Base-by-base conservation (phyloP, 2,888 invertebrate species). In the Limnephilus marmoratus region DNA sequence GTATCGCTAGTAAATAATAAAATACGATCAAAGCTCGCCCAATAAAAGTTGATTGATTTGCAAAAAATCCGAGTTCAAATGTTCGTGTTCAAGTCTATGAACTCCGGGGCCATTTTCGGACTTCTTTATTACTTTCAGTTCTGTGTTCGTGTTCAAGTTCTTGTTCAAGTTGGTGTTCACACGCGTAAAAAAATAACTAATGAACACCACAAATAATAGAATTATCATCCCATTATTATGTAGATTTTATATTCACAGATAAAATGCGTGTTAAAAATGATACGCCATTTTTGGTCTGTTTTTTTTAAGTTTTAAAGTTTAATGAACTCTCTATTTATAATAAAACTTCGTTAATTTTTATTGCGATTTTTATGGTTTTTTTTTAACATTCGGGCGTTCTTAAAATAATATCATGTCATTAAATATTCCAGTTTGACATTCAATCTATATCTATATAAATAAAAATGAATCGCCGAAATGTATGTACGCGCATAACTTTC, bases 1-100 rank as follows among this genome's bases (percentile, higher is more conserved):
- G 31, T 31, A 31, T 81, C 18, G 81, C n/a, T 81, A 29, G 18
- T n/a, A 81, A 81, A 29, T 29, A 82, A 82, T 82, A 82, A 31
- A 49, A 15, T 49, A 49, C 12, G 53, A 18, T 18, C 18, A 45
- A 18, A 53, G 53, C 53, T 53, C 53, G 1, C 53, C 18, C 53
- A 29, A 34, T 82, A 9, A 18, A 31, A 83, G 34, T 83, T 29
- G 82, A 29, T 82, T 83, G 34, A 83, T 83, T 83, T 83, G 24
- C 24, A 68, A 83, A 83, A 83, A 83, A 83, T 83, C 82, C 34
- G 82, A 34, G 5, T 83, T 34, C 82, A 49, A 31, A 18, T 83
- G 15, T 83, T 83, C 34, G 24, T 68, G 24, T 68, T n/a, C 15
- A 34, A 7, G 34, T 83, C 34, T 83, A 24, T 83, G 82, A 83